These are phyloP conservation scores for Miichthys miiuy DNA, from an alignment of 2,797 vertebrate species.

Conservation along the genomic window DNA sequence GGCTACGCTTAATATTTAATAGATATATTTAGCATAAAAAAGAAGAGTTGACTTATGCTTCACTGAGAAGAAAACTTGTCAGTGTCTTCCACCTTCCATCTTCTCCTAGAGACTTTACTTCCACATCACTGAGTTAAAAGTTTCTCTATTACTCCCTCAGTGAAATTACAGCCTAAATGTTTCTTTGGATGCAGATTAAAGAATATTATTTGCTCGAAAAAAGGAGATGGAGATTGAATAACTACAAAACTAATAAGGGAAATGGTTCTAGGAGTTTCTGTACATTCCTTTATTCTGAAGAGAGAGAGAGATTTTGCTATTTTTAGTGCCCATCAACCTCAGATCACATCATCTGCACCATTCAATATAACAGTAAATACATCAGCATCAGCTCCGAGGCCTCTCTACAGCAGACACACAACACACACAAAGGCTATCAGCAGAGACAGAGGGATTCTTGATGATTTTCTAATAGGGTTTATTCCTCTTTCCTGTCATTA, in stretches of 20 bases:
- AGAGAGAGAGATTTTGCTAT: slow-evolving; percentile 58
- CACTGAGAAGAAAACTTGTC: background rate
- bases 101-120: slow-evolving; percentile 36
- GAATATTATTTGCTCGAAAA: slow-evolving; percentile 57
- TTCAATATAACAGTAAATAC: slow-evolving; percentile 70
- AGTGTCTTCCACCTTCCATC: slow-evolving; percentile 9
- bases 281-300: slow-evolving; percentile 68
- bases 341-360: slow-evolving; percentile 71
- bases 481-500: slow-evolving; percentile 80
- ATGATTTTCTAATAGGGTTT: slow-evolving; percentile 83
- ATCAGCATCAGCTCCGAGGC: slow-evolving; percentile 71
- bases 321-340: slow-evolving; percentile 68
- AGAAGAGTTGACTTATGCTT: background rate
- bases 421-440: slow-evolving; percentile 65
- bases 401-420: slow-evolving; percentile 64
- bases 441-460: slow-evolving; percentile 73
- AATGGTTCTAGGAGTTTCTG: slow-evolving; percentile 68
- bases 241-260: slow-evolving; percentile 73
- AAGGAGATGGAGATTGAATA: slow-evolving; percentile 67
- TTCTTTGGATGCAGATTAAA: slow-evolving; percentile 62
- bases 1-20: no score
- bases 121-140: slow-evolving; percentile 27
- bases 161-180: slow-evolving; percentile 45
- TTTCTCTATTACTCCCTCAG: slow-evolving; percentile 47
- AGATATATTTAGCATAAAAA: no score